Base-by-base conservation (phyloP, 2,888 invertebrate genomes). In the Lasioglossum vierecki region DNA sequence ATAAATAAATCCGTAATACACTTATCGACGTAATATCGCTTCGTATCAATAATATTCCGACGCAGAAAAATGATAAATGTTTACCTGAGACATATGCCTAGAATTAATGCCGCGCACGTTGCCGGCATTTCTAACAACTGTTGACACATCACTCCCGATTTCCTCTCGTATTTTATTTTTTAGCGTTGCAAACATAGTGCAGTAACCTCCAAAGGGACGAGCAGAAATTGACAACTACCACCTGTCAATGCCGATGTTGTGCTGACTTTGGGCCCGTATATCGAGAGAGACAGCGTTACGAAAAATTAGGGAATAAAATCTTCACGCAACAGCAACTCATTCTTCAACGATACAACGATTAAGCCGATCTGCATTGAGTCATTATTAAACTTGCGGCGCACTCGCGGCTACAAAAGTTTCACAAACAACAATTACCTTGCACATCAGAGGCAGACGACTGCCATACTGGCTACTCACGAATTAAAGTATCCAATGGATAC, bases 111-210 rank as follows among this genome's bases (percentile, higher is more conserved):
- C 90, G 5, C 94, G 93, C 53, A 94, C 93, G 49, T 89, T 94
- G 70, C 94, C 94, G 82, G 93, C 93, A 82, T 94, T 95, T 88
- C 93, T 92, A 57, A 95, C 92, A 73, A 94, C 94, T 30, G 94
- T 95, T 89, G 96, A 96, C 73, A 98, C 96, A 95, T 98, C 98
- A 94, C 97, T 97, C 76, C 98, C 98, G 88, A 98, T 98, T 96
- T 98, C 98, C 95, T 98, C 98, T 91, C 97, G 97, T 91, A 98
- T 98, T 96, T 98, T 98, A 95, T 98, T 98, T 95, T 98, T 98
- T 89, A 98, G 95, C 93, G 97, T 97, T 77, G 98, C 97, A 95
- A 98, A 98, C 98, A 98, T 98, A 79, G 66, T 89, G 85, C n/a
- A 39, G 85, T 84, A 79, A 85, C 80, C 70, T 79, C 68, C 35